Percentiles rank a stretch among this genome's conserved stretches.
Conservation (phyloP, 2,797 vertebrate species). For the Fistularia commersonii region DNA sequence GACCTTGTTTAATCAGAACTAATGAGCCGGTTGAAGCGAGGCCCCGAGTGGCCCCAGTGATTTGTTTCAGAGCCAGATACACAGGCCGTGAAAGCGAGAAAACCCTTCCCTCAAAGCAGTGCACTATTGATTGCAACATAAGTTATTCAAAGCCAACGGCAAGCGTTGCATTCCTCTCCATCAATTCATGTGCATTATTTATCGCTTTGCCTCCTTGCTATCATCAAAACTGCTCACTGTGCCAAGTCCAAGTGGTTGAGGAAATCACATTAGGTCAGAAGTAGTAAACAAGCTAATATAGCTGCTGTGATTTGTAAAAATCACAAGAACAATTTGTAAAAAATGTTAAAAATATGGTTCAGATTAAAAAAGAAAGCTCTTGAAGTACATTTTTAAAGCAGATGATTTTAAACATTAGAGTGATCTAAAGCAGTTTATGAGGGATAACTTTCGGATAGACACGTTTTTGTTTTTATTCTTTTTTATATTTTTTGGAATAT, state of each 20-base stretch:
- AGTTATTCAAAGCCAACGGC: slow-evolving; percentile 49
- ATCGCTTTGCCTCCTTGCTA: slow-evolving; percentile 8
- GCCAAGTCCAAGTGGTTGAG: slow-evolving; percentile 8
- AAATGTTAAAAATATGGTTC: background rate
- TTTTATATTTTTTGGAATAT: background rate
- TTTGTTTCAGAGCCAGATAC: slow-evolving; percentile 26
- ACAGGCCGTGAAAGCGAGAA: slow-evolving; percentile 8
- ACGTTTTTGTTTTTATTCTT: background rate
- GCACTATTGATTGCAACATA: slow-evolving; percentile 37
- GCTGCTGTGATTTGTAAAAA: slow-evolving; percentile 5
- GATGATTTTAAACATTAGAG: background rate
- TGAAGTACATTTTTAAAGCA: background rate
- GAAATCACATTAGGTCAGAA: slow-evolving; percentile 11
- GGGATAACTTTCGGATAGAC: background rate
- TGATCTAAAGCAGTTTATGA: no score
- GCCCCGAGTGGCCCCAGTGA: slow-evolving; percentile 20
- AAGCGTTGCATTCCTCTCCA: slow-evolving; percentile 30
- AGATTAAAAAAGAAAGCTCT: background rate
- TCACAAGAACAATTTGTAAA: background rate
- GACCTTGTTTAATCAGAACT: slow-evolving; percentile 33
- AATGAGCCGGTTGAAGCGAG: slow-evolving; percentile 27
- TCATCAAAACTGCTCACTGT: slow-evolving; percentile 10
- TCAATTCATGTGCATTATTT: slow-evolving; percentile 46
- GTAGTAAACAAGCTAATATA: slow-evolving; percentile 10
- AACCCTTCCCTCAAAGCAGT: slow-evolving; percentile 15